Base-by-base conservation (phyloP, 2,113 vertebrate species). In the Larimichthys crocea region DNA sequence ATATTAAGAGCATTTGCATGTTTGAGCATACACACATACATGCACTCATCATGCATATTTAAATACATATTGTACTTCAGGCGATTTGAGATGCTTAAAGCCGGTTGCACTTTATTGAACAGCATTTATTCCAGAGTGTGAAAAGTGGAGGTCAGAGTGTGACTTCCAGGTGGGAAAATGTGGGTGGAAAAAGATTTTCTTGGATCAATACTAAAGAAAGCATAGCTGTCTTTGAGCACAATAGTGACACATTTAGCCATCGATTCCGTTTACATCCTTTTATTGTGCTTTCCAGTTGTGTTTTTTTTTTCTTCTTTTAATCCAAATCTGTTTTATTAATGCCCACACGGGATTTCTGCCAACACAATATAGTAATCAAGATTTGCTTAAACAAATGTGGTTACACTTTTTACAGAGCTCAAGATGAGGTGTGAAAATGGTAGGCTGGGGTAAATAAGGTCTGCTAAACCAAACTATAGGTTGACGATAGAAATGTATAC, bases 351-450 rank as follows among this genome's bases (percentile, higher is more conserved):
- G 31, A 55, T 55, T 49, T 52, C 57, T 69, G 49, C 63, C 50
- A 52, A 63, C 49, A 49, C 8, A 22, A 17, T 62, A 67, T 31
- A n/a, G 55, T 53, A 77, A 66, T 70, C n/a, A 71, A 60, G 17
- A 67, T n/a, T 17, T 68, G 11, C 26, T 78, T 52, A 53, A 48
- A 48, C 15, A 63, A 63, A 74, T 15, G 10, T 62, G 44, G 6
- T 44, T 44, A 67, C 15, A 22, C 66, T 48, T 57, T 48, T 66
- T 24, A 19, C 40, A 57, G 26, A 49, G 57, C 35, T 56, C 26
- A 48, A 20, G 4, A 48, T 5, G 48, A 74, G 26, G 57, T 52
- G 69, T 50, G 63, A 44, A 62, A 60, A 29, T 1, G 2, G 31
- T 40, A 4, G 16, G 3, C 1, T 1, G 2, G 1, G 10, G 19